Evolutionary conservation across 2,797 vertebrate species (phyloP), one percentile per base, ranked within the genome.

Genomic region (Thaleichthys pacificus): DNA sequence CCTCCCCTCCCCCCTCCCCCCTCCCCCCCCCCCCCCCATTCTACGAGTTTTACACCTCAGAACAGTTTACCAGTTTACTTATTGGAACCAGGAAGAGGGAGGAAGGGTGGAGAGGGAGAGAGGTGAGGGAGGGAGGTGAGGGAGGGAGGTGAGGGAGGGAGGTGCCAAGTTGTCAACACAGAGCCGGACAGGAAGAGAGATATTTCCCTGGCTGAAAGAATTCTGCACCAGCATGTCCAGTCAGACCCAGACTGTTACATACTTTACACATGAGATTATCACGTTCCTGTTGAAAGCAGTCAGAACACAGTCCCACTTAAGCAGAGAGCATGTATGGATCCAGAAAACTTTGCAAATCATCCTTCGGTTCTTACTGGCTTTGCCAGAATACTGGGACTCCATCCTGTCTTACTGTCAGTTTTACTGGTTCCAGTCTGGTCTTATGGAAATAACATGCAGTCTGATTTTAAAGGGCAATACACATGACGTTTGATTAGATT

Each of bases 61-160:
- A 84, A 75, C 77, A 83, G 80, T 81, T 77, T 82, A 81, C 84
- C 76, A 82, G 32, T 32, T 32, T 87, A 81, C 88, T 83, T 87
- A 87, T 87, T 86, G 2, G 32, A 32, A 32, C 32, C 32, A 32
- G 32, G 32, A 5, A 5, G 26, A 26, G 26, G 2, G 26, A 26
- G 26, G 26, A 2, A 26, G 26, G 26, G 26, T 61, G 81, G 79
- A 75, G 75, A 71, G 78, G 77, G 21, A 0, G 6, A 7, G 32
- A 7, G 6, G 32, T 5, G 26, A 26, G 2, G 26, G 26, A 26
- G 26, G 32, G 5, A 32, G 32, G 32, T 22, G 30, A 71, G 78
- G 77, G 21, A 0, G 6, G 1, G 32, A 7, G 6, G 32, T 5
- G 26, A 26, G 2, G 26, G 26, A 26, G 26, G 32, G 5, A 32